Evolutionary conservation across 2,888 invertebrate genomes (phyloP).

Genomic region (Lumbricus terrestris): DNA sequence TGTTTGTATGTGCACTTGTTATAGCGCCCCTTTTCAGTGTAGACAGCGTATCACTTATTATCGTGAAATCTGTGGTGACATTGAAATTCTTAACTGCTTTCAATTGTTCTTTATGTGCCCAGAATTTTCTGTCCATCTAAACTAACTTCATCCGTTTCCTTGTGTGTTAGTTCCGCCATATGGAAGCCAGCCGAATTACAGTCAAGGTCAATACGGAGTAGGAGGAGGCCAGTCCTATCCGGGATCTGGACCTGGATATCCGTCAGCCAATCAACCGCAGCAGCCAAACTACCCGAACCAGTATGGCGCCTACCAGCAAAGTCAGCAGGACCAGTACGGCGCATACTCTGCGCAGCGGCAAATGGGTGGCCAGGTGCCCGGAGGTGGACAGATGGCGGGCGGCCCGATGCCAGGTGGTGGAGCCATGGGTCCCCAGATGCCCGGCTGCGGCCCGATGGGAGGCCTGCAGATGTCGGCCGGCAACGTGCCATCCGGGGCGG

Average conservation of each 20-base stretch:
- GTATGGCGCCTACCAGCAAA: background rate
- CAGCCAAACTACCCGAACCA: slow-evolving; percentile 9
- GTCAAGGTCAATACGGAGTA: background rate
- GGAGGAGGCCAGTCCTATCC: background rate
- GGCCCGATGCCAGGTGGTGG: slow-evolving; percentile 8
- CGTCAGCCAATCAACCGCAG: background rate
- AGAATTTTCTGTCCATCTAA: background rate
- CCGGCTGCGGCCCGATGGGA: slow-evolving; percentile 3
- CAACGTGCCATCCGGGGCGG: background rate
- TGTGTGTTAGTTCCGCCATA: background rate
- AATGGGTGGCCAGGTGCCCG: background rate
- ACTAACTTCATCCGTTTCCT: background rate
- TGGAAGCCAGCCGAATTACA: background rate
- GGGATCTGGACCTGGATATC: background rate
- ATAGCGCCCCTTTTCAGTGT: too few species aligned
- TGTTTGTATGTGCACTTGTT: too few species aligned
- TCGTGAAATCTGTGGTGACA: background rate
- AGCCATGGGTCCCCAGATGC: background rate
- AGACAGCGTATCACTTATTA: background rate
- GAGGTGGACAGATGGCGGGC: background rate
- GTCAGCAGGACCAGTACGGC: background rate
- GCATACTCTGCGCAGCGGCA: background rate
- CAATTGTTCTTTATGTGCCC: background rate
- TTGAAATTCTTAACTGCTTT: background rate
- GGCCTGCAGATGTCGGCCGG: slow-evolving; percentile 11